phyloP scores from a whole-genome alignment of 2,113 vertebrate genomes.

The Manacus vitellinus region DNA sequence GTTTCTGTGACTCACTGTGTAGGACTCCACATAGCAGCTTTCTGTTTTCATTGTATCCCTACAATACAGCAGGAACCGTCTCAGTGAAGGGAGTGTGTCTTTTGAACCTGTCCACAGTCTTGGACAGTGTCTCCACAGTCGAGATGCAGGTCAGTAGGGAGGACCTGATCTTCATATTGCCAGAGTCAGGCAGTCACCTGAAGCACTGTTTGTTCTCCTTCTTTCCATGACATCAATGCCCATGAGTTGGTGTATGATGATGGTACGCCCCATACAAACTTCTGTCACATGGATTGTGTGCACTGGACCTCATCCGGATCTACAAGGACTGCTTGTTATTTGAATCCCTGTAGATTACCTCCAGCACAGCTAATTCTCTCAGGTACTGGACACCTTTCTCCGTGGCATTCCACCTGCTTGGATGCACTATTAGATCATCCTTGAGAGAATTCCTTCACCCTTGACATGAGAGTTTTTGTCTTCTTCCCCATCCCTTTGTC shows the following conservation, averaged over 20 bases:
- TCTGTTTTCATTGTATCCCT: neutral
- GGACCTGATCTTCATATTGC: neutral
- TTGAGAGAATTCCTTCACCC: neutral
- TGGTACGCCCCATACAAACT: neutral
- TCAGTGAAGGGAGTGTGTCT: neutral
- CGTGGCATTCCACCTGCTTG: neutral
- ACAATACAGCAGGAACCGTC: neutral
- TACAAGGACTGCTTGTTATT: neutral
- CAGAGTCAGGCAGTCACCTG: neutral
- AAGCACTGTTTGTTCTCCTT: neutral
- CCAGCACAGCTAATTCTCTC: neutral
- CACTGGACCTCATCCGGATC: neutral
- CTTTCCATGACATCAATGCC: neutral
- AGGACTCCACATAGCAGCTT: neutral
- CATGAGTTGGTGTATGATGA: neutral
- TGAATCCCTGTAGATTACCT: neutral
- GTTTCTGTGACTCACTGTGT: neutral
- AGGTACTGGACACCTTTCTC: neutral
- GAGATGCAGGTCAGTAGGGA: neutral
- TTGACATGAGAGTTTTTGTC: neutral
- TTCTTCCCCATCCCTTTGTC: neutral
- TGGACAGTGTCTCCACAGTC: neutral
- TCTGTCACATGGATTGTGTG: neutral
- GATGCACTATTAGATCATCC: neutral
- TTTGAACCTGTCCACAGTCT: neutral